These are phyloP conservation scores for Puma concolor DNA, from an alignment of 2,113 vertebrate species.

Conservation along the genomic window DNA sequence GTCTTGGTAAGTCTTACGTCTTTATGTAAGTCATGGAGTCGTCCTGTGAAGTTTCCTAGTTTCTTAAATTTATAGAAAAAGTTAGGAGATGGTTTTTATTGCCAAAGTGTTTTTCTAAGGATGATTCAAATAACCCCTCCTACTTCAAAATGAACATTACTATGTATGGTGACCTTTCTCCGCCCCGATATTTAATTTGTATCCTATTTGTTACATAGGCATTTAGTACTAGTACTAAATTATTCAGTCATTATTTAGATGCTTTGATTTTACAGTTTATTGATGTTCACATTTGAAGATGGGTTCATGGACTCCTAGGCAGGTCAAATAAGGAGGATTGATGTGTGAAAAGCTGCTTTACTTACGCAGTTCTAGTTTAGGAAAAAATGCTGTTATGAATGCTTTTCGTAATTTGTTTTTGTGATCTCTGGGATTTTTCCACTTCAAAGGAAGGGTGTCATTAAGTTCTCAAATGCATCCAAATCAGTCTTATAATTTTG, in stretches of 20 bases:
- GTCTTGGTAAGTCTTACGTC: background rate
- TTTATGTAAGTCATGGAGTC: background rate
- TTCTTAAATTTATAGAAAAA: background rate
- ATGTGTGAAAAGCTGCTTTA: background rate
- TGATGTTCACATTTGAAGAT: background rate
- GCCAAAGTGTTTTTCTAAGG: background rate
- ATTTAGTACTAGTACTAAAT: background rate
- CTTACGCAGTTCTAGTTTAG: background rate
- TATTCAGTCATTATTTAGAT: background rate
- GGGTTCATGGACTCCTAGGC: background rate
- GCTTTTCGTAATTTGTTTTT: constrained; percentile 13
- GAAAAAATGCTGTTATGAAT: background rate
- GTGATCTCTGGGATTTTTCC: constrained; percentile 41
- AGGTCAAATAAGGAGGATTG: background rate
- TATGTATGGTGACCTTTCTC: background rate
- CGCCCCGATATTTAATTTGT: background rate
- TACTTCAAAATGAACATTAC: background rate
- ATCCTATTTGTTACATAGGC: background rate
- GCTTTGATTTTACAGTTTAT: background rate
- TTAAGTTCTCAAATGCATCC: background rate
- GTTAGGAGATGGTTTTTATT: background rate
- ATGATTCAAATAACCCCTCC: background rate
- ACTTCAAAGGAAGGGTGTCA: background rate
- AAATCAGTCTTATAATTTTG: background rate
- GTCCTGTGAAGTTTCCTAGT: background rate